Conservation (phyloP, 2,797 vertebrate genomes). For the Sorex maritimensis region DNA sequence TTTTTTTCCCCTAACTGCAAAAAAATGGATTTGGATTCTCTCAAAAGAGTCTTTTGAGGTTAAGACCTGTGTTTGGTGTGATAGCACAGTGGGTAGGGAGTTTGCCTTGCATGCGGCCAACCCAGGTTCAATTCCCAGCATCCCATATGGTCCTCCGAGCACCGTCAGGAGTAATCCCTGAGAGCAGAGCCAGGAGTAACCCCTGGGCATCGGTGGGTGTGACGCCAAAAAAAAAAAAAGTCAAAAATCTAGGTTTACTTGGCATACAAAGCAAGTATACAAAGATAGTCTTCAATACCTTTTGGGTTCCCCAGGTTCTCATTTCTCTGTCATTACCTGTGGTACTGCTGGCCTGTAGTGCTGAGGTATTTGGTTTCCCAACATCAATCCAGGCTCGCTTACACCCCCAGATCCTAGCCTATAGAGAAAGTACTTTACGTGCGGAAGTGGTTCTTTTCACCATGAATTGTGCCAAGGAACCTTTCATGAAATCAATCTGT, state of each 20-base stretch:
- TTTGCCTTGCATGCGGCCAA: too few relatives aligned
- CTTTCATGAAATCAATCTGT: not conserved
- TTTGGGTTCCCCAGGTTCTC: not conserved
- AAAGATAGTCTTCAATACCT: not conserved
- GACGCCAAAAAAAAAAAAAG: too few relatives aligned
- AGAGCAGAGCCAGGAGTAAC: too few relatives aligned
- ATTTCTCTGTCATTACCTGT: not conserved
- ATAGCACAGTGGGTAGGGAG: too few relatives aligned
- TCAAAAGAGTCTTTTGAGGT: not conserved
- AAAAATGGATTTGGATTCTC: not conserved
- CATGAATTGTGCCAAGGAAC: too few relatives aligned
- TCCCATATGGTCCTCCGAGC: too few relatives aligned
- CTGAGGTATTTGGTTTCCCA: not conserved
- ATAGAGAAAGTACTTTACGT: not conserved
- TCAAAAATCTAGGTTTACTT: not conserved
- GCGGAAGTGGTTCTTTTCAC: not conserved
- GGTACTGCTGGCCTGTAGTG: rapidly evolving
- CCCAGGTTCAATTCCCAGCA: too few relatives aligned
- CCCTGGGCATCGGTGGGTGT: too few relatives aligned
- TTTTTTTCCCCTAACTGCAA: too few relatives aligned
- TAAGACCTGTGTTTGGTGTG: not conserved
- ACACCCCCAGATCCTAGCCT: too few relatives aligned
- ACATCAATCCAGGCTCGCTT: too few relatives aligned
- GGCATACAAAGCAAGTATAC: not conserved
- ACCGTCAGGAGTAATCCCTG: too few relatives aligned